Base-by-base conservation (phyloP, 1,140 invertebrate genomes). In the Pararge aegeria region DNA sequence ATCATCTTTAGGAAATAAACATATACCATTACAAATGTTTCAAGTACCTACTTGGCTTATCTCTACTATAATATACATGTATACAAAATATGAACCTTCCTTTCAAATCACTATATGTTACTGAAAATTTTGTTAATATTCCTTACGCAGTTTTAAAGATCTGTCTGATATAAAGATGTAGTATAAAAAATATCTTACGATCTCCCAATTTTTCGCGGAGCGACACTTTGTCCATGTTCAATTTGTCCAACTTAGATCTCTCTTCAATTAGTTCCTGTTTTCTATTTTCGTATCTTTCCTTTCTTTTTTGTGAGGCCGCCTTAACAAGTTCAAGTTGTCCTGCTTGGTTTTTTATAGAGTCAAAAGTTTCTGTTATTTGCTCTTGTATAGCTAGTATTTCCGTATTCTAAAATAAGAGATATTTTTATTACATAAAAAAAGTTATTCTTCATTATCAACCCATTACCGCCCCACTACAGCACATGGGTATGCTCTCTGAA, bases 211-310 rank as follows among this genome's bases (percentile, higher is more conserved):
- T 88, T 34, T 91, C 69, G 15, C 89, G 66, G 1, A 91, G 62
- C 18, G 66, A 68, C 21, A 62, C 63, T 21, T 91, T 82, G 70
- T 93, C 92, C 34, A 83, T 91, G 5, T 83, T 75, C 1, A 92
- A 66, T 71, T 92, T 93, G 15, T 89, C 84, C 55, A 92, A 83
- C 18, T 92, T 90, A 6, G 83, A 75, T 42, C 86, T 80, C n/a
- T 79, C 80, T 37, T 87, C 67, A 2, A 66, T 59, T 30, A 93
- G 83, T 1, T 91, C 87, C 18, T 83, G 62, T 61, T 91, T 83
- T 48, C 82, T 81, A 54, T 79, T 86, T 48, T 24, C n/a, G n/a
- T 34, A n/a, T 37, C 13, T 37, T 19, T 13, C 19, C 6, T 0
- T 37, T 44, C 82, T 60, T 40, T 16, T 48, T 46, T 5, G 10